These are phyloP conservation scores for Druceiella hillmani DNA, from an alignment of 2,888 invertebrate species.

Conservation along the genomic window DNA sequence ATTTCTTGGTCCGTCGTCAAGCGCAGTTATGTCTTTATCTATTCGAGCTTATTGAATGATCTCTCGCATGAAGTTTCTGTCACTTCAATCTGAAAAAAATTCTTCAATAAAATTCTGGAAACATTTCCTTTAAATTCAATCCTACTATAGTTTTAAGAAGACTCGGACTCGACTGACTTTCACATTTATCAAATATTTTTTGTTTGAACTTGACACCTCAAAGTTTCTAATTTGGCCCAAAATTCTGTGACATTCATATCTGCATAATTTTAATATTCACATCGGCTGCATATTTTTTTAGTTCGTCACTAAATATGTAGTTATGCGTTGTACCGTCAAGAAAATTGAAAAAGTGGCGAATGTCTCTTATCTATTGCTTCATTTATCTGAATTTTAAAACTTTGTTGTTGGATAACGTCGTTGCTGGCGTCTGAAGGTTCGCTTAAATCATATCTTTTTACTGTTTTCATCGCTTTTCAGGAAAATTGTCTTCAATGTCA, in stretches of 20 bases:
- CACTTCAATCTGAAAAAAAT: too few species aligned
- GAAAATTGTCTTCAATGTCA: too few species aligned
- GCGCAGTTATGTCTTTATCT: slow-evolving; percentile 14
- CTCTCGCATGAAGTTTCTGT: slow-evolving; percentile 14
- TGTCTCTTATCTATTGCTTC: too few species aligned
- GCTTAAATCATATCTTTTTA: too few species aligned
- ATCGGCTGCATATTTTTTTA: slow-evolving; percentile 13
- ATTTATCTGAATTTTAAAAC: too few species aligned
- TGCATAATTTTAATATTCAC: slow-evolving; percentile 12
- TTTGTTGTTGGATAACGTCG: too few species aligned
- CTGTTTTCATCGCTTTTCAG: too few species aligned
- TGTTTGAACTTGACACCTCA: slow-evolving; percentile 15
- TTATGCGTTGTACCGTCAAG: too few species aligned
- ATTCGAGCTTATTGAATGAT: slow-evolving; percentile 15
- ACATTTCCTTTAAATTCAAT: slow-evolving; percentile 15
- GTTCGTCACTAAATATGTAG: slow-evolving; percentile 10
- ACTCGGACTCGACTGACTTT: slow-evolving; percentile 13
- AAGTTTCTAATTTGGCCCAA: slow-evolving; percentile 14
- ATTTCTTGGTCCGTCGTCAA: slow-evolving; percentile 13
- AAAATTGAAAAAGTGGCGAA: too few species aligned
- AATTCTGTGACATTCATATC: slow-evolving; percentile 10
- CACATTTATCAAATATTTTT: slow-evolving; percentile 16
- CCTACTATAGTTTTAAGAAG: slow-evolving; percentile 15
- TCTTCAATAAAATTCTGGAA: too few species aligned
- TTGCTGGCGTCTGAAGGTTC: too few species aligned